Conservation (phyloP, 1,140 invertebrate genomes). For the Chelonus insularis region DNA sequence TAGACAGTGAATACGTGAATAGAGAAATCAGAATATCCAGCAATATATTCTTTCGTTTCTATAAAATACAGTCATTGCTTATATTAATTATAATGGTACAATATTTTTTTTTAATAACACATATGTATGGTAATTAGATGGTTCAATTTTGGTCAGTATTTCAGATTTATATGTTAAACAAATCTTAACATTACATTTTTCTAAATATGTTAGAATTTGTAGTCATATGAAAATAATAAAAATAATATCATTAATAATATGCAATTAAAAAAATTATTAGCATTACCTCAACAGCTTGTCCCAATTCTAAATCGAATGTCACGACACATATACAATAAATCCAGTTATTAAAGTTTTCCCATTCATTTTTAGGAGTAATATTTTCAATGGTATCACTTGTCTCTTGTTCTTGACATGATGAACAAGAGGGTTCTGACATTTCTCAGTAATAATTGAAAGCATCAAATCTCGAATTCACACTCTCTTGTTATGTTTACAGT, state of each 20-base stretch:
- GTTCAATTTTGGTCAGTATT: too few species aligned
- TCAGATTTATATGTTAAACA: too few species aligned
- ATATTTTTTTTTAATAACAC: too few species aligned
- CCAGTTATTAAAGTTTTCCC: constrained; percentile 85
- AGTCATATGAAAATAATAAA: too few species aligned
- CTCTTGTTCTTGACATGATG: constrained; percentile 30
- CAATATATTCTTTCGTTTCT: too few species aligned
- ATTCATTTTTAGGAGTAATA: constrained; percentile 40
- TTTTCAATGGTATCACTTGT: constrained; percentile 24
- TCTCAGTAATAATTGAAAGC: neutral
- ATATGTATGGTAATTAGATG: too few species aligned
- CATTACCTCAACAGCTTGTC: constrained; percentile 90
- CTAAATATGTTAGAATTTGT: too few species aligned
- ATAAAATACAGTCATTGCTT: too few species aligned
- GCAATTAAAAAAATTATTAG: neutral
- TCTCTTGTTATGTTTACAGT: too few species aligned
- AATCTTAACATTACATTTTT: too few species aligned
- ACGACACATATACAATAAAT: constrained; percentile 96
- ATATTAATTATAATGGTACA: too few species aligned
- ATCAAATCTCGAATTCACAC: too few species aligned
- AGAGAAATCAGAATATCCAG: neutral
- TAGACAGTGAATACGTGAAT: constrained; percentile 23
- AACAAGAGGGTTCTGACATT: constrained; percentile 47
- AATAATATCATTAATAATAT: neutral
- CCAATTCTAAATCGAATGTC: constrained; percentile 97